Evolutionary conservation across 2,888 invertebrate species (phyloP).

Genomic region (Colletes collaris): DNA sequence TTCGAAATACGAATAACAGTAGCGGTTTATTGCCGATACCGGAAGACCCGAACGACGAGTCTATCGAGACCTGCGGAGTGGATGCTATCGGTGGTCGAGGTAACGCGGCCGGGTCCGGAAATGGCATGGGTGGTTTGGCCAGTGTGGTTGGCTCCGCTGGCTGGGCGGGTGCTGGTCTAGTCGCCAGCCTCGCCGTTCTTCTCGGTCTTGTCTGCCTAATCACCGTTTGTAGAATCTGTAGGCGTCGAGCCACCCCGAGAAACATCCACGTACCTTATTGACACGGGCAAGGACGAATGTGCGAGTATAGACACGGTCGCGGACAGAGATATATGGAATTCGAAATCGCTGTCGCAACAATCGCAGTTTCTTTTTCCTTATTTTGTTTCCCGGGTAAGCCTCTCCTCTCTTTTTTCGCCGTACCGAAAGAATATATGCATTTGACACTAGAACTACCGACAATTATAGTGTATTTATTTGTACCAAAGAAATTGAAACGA

Average conservation of each 20-base stretch:
- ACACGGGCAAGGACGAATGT: not conserved
- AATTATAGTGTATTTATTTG: too few relatives aligned
- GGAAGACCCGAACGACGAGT: constrained; percentile 89
- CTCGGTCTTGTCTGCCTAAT: constrained; percentile 85
- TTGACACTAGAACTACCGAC: too few relatives aligned
- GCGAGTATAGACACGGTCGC: not conserved
- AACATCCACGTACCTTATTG: constrained; percentile 87
- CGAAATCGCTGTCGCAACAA: not conserved
- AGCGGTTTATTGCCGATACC: constrained; percentile 25
- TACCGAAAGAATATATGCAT: too few relatives aligned
- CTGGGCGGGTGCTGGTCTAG: constrained; percentile 87
- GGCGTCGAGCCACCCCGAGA: constrained; percentile 85
- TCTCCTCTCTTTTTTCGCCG: not conserved
- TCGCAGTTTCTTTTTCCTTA: not conserved
- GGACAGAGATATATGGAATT: not conserved
- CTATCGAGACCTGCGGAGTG: constrained; percentile 88
- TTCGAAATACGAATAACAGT: constrained; percentile 56
- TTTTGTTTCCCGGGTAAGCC: not conserved
- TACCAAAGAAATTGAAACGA: too few relatives aligned
- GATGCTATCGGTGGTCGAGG: constrained; percentile 76
- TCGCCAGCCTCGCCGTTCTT: constrained; percentile 85
- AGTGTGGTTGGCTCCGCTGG: constrained; percentile 83
- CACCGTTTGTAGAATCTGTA: constrained; percentile 86
- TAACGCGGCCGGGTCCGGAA: constrained; percentile 20
- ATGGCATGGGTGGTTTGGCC: constrained; percentile 44